These are phyloP conservation scores for Caenorhabditis sp. DNA, from an alignment of 2,888 invertebrate species.

Conservation along the genomic window DNA sequence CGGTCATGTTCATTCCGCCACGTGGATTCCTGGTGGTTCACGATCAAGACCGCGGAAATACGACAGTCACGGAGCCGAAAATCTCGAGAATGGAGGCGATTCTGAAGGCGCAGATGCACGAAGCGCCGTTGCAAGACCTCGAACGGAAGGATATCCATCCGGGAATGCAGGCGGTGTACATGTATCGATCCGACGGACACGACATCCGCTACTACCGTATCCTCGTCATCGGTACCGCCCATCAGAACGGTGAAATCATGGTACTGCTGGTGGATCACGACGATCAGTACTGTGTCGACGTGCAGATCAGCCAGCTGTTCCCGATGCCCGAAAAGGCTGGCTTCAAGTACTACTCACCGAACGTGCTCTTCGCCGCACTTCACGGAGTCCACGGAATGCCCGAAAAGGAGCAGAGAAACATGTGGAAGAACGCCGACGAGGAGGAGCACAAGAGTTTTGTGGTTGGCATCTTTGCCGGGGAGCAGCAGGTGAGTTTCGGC, in stretches of 20 bases:
- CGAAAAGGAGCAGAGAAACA: conserved; percentile 14
- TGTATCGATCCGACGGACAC: conserved; percentile 16
- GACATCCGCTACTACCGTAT: conserved; percentile 41
- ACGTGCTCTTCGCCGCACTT: conserved; percentile 32
- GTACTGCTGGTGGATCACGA: conserved; percentile 42
- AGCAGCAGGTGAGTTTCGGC: conserved; percentile 6
- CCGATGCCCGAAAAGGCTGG: conserved; percentile 26
- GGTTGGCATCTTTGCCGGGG: conserved; percentile 5
- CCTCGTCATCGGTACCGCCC: conserved; percentile 25
- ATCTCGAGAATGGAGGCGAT: conserved; percentile 24
- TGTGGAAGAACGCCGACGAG: conserved; percentile 33
- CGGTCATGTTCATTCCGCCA: conserved; percentile 46
- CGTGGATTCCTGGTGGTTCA: conserved; percentile 40
- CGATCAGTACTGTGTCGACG: conserved; percentile 44
- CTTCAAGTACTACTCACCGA: conserved; percentile 28
- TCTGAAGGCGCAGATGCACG: conserved; percentile 7
- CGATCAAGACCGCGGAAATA: not conserved
- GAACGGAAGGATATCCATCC: not conserved
- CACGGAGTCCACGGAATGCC: conserved; percentile 24
- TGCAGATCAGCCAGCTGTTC: conserved; percentile 23
- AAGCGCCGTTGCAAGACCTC: not conserved
- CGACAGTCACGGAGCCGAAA: conserved; percentile 11
- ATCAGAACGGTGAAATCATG: conserved; percentile 26
- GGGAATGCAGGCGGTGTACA: conserved; percentile 44
- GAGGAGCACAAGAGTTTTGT: conserved; percentile 25